Evolutionary conservation across 2,888 invertebrate genomes (phyloP), one percentile per base, ranked within the genome.

Genomic region (Chrysolina oricalcia): DNA sequence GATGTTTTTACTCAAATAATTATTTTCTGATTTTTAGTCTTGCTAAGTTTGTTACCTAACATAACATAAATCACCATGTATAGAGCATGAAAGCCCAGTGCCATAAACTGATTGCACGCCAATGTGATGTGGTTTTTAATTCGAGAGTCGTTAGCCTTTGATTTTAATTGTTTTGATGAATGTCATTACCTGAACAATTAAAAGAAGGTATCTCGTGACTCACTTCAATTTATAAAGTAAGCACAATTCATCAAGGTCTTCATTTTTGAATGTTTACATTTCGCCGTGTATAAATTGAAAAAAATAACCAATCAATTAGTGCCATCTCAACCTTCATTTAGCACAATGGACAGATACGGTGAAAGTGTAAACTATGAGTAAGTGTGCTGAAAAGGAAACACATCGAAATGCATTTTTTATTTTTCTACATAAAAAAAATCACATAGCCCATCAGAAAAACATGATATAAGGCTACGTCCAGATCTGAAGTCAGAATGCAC

Each of bases 91-190:
- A 8, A 27, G 5, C 15, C 15, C 59, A 6, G 15, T 15, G n/a
- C 6, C n/a, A 27, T n/a, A 35, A 59, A 59, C 23, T 4, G 6
- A 1, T 4, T n/a, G 35, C 11, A 35, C 35, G 35, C 59, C n/a
- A 59, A 59, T 23, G 27, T n/a, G 59, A 59, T 35, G 35, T 8
- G 13, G n/a, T 27, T 59, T 15, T n/a, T 59, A 19, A 50, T 19
- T 50, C 27, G 35, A 23, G 59, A 59, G 59, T 59, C 59, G 59
- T 27, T 59, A 59, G 59, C 59, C 35, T 59, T 35, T 59, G 35
- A 59, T 59, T 59, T 27, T 1, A 59, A n/a, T 59, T 59, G 59
- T 59, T 59, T 59, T 59, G 53, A 53, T 53, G 21, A 53, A 53
- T 53, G 5, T 13, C 21, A 53, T 53, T 21, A 53, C 53, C 13